phyloP scores from a whole-genome alignment of 2,113 vertebrate species.

The Myotis brandtii region DNA sequence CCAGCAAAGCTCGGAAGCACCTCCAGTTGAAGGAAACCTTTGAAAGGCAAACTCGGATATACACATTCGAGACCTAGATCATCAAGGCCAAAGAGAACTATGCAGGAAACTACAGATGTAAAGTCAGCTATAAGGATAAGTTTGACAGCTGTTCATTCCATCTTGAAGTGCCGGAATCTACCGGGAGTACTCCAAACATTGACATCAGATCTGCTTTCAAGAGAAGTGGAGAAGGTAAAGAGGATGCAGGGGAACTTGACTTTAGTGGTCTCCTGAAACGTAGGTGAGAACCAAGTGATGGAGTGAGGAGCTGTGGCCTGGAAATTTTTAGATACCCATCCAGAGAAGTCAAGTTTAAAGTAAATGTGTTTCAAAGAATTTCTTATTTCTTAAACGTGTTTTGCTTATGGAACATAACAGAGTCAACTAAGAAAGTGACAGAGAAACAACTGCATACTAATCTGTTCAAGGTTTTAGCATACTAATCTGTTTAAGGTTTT shows the following conservation, averaged over 20 bases:
- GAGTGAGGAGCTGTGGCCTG: slow-evolving; percentile 84
- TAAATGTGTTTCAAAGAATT: slow-evolving; percentile 76
- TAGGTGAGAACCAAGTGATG: slow-evolving; percentile 95
- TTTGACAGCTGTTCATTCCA: slow-evolving; percentile 98
- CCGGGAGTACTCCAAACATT: slow-evolving; percentile 90
- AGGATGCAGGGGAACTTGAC: slow-evolving; percentile 99
- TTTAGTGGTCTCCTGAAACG: slow-evolving; percentile 99
- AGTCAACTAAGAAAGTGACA: slow-evolving; percentile 59
- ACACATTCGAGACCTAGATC: slow-evolving; percentile 99
- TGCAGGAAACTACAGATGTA: slow-evolving; percentile 97
- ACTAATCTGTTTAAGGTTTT: slow-evolving; percentile 60
- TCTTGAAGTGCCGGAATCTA: slow-evolving; percentile 95
- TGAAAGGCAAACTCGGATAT: slow-evolving; percentile 94
- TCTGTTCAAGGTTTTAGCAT: background rate
- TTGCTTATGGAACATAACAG: slow-evolving; percentile 57
- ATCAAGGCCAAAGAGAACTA: slow-evolving; percentile 98
- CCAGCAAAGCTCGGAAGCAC: slow-evolving; percentile 98
- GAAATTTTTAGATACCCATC: slow-evolving; percentile 77
- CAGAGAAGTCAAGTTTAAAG: slow-evolving; percentile 83
- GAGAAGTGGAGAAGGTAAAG: slow-evolving; percentile 98
- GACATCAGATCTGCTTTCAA: slow-evolving; percentile 99
- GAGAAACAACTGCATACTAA: slow-evolving; percentile 50
- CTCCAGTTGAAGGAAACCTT: slow-evolving; percentile 97
- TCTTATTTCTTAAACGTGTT: slow-evolving; percentile 71
- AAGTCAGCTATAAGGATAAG: slow-evolving; percentile 98